Evolutionary conservation across 1,140 invertebrate species (phyloP), one percentile per base, ranked within the genome.

Genomic region (Camponotus pennsylvanicus): DNA sequence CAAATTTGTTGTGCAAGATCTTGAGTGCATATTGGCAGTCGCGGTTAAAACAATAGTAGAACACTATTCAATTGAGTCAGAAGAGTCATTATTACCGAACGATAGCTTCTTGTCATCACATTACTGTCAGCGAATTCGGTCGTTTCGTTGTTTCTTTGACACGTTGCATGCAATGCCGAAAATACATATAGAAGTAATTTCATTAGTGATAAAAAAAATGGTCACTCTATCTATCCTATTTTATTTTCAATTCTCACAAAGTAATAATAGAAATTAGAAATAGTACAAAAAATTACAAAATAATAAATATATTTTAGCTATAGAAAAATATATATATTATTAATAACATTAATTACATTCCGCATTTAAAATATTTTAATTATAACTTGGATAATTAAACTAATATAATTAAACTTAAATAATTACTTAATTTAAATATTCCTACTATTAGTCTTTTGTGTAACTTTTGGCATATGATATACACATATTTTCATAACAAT

Each of bases 1-100:
- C 21, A n/a, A 76, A 76, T 76, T 76, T 21, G n/a, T 61, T 76
- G 73, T 61, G 73, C n/a, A 59, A 76, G 34, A 34, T 59, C 37
- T 13, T 42, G 34, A 59, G 55, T 6, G 7, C n/a, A 27, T 76
- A 76, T 61, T 59, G 73, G 55, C 73, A 76, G 32, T 76, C 37
- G 73, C 37, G 13, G 34, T 76, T 76, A 59, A 76, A 76, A 76
- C 52, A 76, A 76, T 76, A 76, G 55, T 8, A 15, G 21, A 61
- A 42, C 37, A 15, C 57, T 75, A 75, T 59, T 75, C 52, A 27
- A 32, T 73, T 73, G 45, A 59, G 34, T 42, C 34, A 76, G 32
- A 52, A 59, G 52, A 27, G 18, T 75, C 11, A n/a, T 76, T 52
- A 52, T 52, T 61, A 61, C 15, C 37, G 73, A 42, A 42, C 8